Evolutionary conservation across 2,113 vertebrate species (phyloP), one percentile per base, ranked within the genome.

Genomic region (Alaudala cheleensis): DNA sequence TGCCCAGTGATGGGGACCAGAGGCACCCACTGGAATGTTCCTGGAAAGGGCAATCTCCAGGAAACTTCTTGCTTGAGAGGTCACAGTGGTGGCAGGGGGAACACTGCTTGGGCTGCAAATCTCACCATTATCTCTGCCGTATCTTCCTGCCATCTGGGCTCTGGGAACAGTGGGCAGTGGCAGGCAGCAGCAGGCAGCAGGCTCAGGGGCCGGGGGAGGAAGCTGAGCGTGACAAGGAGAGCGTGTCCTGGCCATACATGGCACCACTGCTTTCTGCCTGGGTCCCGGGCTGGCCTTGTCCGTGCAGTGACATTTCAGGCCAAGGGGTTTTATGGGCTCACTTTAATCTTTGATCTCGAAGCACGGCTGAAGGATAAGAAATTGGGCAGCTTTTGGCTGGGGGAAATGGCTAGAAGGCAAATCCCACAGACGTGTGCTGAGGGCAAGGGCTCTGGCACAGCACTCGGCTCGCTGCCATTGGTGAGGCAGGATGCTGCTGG

Each of bases 221-320:
- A 85, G 79, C 81, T 3, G 6, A 76, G 88, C 4, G 3, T 83
- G 79, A 72, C 80, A 73, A 81, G 90, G 53, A 49, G 47, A 78
- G 29, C 2, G 2, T 1, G 14, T 40, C 47, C 69, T 0, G 3
- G 61, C 33, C 24, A 3, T 3, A 5, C 58, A 10, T 0, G 11
- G 53, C 62, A 77, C 67, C 11, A 5, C 34, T 61, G 37, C 60
- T 70, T 77, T 12, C 0, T 39, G 44, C 29, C 73, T n/a, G 65
- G 17, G 10, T 62, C 79, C 71, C 14, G 42, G 45, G 50, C 66
- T 0, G 2, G 54, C 33, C 65, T 81, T 4, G 5, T 60, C 69
- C 10, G 1, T 2, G 1, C 81, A 2, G 0, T 5, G 24, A 22
- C 10, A 8, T 45, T 88, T 3, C 10, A 92, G n/a, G 58, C 33